Percentiles rank a stretch among this genome's conserved stretches.
Evolutionary conservation across 2,888 invertebrate species (phyloP).

Genomic region (Boloria euphrosyne): DNA sequence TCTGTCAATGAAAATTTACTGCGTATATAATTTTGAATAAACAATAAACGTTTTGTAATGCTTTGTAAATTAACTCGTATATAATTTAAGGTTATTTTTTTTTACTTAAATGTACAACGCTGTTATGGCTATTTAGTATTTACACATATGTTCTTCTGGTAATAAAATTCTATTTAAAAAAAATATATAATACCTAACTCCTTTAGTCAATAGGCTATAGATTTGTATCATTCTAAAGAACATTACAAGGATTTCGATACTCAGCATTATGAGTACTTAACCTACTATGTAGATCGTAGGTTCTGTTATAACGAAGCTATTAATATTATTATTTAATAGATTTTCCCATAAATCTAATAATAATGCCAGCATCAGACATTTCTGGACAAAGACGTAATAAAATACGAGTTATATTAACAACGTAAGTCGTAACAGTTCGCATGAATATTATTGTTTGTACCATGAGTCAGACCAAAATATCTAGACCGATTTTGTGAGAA

Average conservation of each 20-base stretch:
- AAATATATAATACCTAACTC: too few species aligned
- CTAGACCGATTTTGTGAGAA: constrained; percentile 12
- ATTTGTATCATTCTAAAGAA: too few species aligned
- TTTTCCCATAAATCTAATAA: constrained; percentile 2
- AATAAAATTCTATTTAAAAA: too few species aligned
- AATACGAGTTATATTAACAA: constrained; percentile 3
- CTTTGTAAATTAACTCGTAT: not conserved
- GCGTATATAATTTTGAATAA: not conserved
- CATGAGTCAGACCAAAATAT: constrained; percentile 13
- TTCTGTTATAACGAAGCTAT: not conserved
- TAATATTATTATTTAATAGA: not conserved
- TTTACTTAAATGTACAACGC: constrained; percentile 2
- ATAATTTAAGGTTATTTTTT: not conserved
- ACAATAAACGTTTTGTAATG: constrained; percentile 1
- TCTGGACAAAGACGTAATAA: constrained; percentile 13
- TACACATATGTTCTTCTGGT: too few species aligned
- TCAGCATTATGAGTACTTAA: too few species aligned
- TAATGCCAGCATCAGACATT: constrained; percentile 3
- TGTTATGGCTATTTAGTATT: too few species aligned
- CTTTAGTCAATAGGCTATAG: too few species aligned
- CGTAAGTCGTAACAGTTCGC: constrained; percentile 11
- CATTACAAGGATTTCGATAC: too few species aligned
- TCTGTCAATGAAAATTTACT: not conserved
- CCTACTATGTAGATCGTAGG: too few species aligned
- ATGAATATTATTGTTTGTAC: constrained; percentile 15